phyloP scores from a whole-genome alignment of 2,888 invertebrate genomes.

The Meandrusa payeni region DNA sequence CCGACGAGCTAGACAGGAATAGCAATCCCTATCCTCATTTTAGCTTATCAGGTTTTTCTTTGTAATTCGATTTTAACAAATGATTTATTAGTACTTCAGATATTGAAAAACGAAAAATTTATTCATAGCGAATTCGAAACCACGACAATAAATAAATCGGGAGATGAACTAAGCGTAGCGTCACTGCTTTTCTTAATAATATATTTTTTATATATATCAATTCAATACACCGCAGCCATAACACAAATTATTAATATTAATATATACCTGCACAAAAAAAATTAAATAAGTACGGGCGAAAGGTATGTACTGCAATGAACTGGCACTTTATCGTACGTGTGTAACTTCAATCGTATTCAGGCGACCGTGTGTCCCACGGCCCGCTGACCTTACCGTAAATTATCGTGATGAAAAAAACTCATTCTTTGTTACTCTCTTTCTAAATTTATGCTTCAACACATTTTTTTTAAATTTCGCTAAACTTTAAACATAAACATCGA shows the following conservation, averaged over 20 bases:
- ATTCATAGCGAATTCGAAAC: too few relatives aligned
- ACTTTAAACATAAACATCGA: conserved; percentile 33
- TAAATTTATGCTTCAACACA: conserved; percentile 31
- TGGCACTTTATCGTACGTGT: neutral
- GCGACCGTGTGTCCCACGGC: conserved; percentile 9
- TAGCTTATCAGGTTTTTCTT: too few relatives aligned
- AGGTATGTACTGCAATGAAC: conserved; percentile 3
- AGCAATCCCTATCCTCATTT: too few relatives aligned
- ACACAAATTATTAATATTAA: too few relatives aligned
- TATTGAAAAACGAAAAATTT: too few relatives aligned
- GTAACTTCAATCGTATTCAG: neutral
- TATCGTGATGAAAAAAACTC: neutral
- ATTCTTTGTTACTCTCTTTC: conserved; percentile 5
- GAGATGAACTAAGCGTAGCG: neutral
- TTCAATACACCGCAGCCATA: too few relatives aligned
- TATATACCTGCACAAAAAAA: too few relatives aligned
- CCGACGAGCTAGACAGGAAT: too few relatives aligned
- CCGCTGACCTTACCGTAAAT: conserved; percentile 11
- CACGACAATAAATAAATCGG: neutral
- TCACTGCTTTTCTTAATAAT: neutral
- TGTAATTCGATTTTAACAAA: too few relatives aligned
- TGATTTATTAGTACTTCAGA: too few relatives aligned
- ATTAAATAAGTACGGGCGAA: neutral
- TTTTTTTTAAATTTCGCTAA: conserved; percentile 36
- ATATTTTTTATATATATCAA: neutral